Base-by-base conservation (phyloP, 2,113 vertebrate genomes). In the Hepsetus odoe region DNA sequence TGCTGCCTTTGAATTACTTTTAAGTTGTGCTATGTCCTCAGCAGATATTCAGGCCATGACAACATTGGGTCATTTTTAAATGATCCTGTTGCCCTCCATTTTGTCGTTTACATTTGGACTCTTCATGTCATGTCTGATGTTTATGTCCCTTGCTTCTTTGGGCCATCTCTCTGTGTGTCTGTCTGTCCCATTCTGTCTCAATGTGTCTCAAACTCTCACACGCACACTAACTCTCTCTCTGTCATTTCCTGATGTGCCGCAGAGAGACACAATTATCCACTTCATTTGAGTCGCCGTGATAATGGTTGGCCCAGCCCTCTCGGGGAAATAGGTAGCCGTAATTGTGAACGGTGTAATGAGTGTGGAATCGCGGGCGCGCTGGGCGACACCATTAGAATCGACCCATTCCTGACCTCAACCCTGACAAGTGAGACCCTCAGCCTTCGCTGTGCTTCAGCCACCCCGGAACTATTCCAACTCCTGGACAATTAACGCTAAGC, bases 241-340 rank as follows among this genome's bases (percentile, higher is more conserved):
- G 86, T 86, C 83, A 87, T 88, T 89, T 90, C 89, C 88, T 88
- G 87, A 89, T 91, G 89, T 86, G 86, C 88, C 88, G 87, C 87
- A 89, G 74, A 82, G 90, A 91, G 91, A 92, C 89, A 89, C 92
- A 92, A 91, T 93, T 92, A 93, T 93, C 92, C 92, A 92, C 92
- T 93, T 92, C 91, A 93, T 93, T 93, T 92, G 90, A 91, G 91
- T 91, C 85, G 84, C 82, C 85, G 86, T 88, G 90, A 91, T 92
- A 93, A 93, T 91, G 92, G 90, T 84, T 76, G 85, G 86, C 89
- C 90, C 89, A 75, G 85, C 89, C 86, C 89, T 90, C 89, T 89
- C 76, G 70, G 83, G 86, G 77, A 83, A 86, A 90, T 90, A 89
- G 90, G 89, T 90, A 89, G 87, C 87, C 85, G 88, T 92, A 91